Evolutionary conservation across 2,113 vertebrate species (phyloP), one percentile per base, ranked within the genome.

Genomic region (Panurus biarmicus): DNA sequence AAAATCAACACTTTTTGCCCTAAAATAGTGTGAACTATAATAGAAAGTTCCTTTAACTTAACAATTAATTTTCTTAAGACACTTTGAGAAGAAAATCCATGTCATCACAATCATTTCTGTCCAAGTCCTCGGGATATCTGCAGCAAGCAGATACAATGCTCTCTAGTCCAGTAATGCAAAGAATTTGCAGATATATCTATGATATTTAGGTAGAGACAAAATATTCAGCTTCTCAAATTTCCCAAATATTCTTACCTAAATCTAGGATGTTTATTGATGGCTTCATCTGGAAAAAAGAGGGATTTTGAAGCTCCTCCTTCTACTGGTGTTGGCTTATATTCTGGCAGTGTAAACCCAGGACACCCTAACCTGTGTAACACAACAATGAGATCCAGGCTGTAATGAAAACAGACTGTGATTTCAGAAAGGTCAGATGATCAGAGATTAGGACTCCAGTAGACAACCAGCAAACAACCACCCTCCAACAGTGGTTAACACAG

Each of bases 271-370:
- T 97, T 98, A 97, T 98, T 99, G 95, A 99, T 99, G 56, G 99
- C 99, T 98, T 99, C 98, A 74, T 99, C 99, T 14, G 99, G 99
- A 95, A 99, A 99, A 96, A 99, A 99, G 48, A 99, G 98, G 5
- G 99, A 99, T 95, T 98, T 99, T 29, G 99, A 99, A 73, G 97
- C 99, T 85, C 99, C 98, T 89, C 95, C 97, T 96, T 99, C 99
- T 31, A 99, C 97, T 4, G 99, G 98, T 2, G 96, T 99, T 36
- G 99, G 99, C n/a, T 91, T 97, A 93, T 82, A 95, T 78, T 99
- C 98, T 0, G 99, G 99, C 91, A 98, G 87, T 2, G 99, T 99
- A 95, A 99, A 99, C 69, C 99, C 98, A 71, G 98, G 98, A 92
- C 99, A 99, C 74, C 99, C 99, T 96, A 99, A 98, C 97, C 99